phyloP scores from a whole-genome alignment of 1,140 invertebrate genomes.

The Patella vulgata region DNA sequence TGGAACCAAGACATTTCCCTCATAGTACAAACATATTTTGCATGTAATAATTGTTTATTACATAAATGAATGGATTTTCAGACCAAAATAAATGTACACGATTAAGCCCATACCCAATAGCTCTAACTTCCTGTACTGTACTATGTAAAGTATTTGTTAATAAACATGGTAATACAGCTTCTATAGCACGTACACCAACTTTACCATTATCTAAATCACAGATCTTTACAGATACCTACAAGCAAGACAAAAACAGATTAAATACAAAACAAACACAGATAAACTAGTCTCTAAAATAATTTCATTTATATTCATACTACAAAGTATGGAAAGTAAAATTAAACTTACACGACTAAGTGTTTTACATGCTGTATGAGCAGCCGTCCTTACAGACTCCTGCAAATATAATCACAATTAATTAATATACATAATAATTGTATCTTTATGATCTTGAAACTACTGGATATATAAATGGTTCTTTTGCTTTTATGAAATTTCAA shows the following conservation, averaged over 20 bases:
- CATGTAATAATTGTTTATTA: neutral
- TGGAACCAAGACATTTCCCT: too few species aligned
- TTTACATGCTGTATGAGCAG: conserved; percentile 81
- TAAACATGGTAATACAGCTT: conserved; percentile 81
- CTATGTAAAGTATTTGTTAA: conserved; percentile 83
- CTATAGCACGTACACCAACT: conserved; percentile 79
- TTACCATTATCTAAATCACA: conserved; percentile 82
- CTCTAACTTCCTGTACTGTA: conserved; percentile 80
- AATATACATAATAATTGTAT: too few species aligned
- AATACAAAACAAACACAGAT: neutral
- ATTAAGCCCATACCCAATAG: conserved; percentile 68
- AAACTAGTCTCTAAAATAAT: neutral
- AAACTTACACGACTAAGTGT: conserved; percentile 80
- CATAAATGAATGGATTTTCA: neutral
- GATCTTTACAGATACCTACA: conserved; percentile 79
- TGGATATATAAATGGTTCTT: too few species aligned
- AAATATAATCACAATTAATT: conserved; percentile 17
- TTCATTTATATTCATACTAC: neutral
- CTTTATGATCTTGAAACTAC: too few species aligned
- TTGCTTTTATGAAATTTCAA: too few species aligned
- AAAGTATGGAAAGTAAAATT: neutral
- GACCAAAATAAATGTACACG: neutral
- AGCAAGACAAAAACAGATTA: conserved; percentile 21
- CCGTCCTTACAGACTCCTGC: conserved; percentile 76
- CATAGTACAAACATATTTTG: too few species aligned